phyloP scores from a whole-genome alignment of 2,888 invertebrate species.

The Cistogaster globosa region DNA sequence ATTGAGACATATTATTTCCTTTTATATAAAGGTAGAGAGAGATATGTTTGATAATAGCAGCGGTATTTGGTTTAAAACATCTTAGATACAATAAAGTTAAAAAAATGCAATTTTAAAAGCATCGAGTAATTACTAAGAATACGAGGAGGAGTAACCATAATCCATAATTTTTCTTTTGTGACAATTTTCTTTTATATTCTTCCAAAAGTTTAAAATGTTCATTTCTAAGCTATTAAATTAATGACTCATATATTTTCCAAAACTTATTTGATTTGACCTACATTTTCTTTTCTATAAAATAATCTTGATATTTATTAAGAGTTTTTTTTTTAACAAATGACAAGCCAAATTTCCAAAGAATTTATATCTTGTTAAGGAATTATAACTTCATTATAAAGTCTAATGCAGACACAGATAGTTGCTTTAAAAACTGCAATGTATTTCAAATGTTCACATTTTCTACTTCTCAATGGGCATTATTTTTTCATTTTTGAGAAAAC shows the following conservation, averaged over 20 bases:
- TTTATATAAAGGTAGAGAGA: too few species aligned
- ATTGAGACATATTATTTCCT: too few species aligned
- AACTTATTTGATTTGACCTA: slow-evolving; percentile 33
- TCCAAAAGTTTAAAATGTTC: neutral
- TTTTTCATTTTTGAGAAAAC: neutral
- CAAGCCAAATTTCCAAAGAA: slow-evolving; percentile 28
- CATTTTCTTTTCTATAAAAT: slow-evolving; percentile 25
- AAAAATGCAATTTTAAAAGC: too few species aligned
- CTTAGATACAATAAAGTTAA: too few species aligned
- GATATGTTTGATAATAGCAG: too few species aligned
- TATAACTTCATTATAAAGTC: slow-evolving; percentile 53
- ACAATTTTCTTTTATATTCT: neutral
- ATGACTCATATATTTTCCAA: slow-evolving; percentile 8
- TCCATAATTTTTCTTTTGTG: too few species aligned
- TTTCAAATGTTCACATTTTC: slow-evolving; percentile 4
- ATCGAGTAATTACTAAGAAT: too few species aligned
- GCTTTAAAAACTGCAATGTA: slow-evolving; percentile 34
- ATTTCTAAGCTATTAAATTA: slow-evolving; percentile 6
- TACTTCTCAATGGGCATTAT: neutral
- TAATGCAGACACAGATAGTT: slow-evolving; percentile 50
- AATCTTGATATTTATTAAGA: slow-evolving; percentile 16
- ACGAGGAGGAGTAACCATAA: too few species aligned
- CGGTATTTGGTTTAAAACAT: too few species aligned
- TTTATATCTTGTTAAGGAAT: slow-evolving; percentile 51
- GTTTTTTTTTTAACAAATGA: neutral